Base-by-base conservation (phyloP, 2,888 invertebrate species). In the Dendrolimus pini region DNA sequence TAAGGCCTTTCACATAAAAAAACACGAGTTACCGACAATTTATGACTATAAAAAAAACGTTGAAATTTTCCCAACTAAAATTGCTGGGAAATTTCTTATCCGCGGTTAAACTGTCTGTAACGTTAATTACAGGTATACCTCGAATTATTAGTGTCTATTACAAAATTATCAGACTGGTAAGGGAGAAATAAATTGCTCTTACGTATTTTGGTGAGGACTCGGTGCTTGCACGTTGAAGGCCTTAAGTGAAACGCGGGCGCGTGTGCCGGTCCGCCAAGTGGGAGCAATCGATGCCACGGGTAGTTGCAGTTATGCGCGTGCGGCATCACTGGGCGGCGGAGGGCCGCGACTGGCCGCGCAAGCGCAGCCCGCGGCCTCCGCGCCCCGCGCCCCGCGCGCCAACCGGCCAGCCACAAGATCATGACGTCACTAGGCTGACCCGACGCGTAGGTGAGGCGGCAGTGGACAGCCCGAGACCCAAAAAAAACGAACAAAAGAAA, bases 241-340 rank as follows among this genome's bases (percentile, higher is more conserved):
- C 58, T 58, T 56, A 60, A 60, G 56, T 57, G 55, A 60, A 56
- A 61, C 55, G 56, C 60, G 66, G 62, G 68, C 67, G 66, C 73
- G 72, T 72, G 68, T 69, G 67, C 66, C 70, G 72, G 68, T 63
- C 68, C 70, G 69, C 68, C 74, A 71, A 72, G 93, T 91, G 92
- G 92, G 91, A 77, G 71, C 74, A 71, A 74, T 75, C 74, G 77
- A 75, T 73, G 75, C 73, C 73, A 73, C 71, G 85, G 83, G 89
- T 83, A 72, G 30, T 72, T 73, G 71, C 71, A 71, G 72, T 67
- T 65, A 67, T 70, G 81, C 73, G 72, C 72, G 74, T 70, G 73
- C 78, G 75, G 67, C 74, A 72, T 70, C 80, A 80, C 82, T 82
- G 84, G 77, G 78, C 80, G 83, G 81, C 78, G 77, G 74, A 70